A percentile compares a stretch with the other conserved stretches of the same genome.
Evolutionary conservation across 2,888 invertebrate species (phyloP).

Genomic region (Panopea generosa): DNA sequence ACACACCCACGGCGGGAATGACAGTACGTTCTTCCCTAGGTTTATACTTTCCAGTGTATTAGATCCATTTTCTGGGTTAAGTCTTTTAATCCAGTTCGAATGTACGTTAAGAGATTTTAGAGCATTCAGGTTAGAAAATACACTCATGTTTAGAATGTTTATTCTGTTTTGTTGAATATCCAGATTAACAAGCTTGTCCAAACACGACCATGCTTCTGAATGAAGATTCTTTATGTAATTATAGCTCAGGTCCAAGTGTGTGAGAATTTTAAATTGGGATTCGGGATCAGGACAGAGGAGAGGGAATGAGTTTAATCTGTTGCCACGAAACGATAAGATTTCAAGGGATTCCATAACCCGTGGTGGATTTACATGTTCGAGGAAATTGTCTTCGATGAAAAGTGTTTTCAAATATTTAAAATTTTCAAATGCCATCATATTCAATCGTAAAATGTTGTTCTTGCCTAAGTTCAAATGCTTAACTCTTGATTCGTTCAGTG

Average conservation of each 20-base stretch:
- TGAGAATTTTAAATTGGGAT: neutral
- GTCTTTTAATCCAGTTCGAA: no score
- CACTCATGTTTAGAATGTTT: conserved; percentile 2
- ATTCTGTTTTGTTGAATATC: no score
- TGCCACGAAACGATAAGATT: conserved; percentile 1
- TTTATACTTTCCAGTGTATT: conserved; percentile 9
- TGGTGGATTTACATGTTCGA: neutral
- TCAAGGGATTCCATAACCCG: neutral
- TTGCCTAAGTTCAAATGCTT: neutral
- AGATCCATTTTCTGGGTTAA: neutral
- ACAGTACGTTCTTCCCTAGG: neutral
- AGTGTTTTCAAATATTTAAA: conserved; percentile 12
- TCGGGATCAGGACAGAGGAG: no score
- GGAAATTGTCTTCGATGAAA: neutral
- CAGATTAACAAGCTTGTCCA: no score
- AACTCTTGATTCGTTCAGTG: neutral
- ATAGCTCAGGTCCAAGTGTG: conserved; percentile 10
- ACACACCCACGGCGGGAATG: no score
- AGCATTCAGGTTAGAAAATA: no score
- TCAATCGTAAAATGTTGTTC: conserved; percentile 6
- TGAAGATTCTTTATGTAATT: conserved; percentile 12
- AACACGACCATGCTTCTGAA: no score
- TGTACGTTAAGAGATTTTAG: no score
- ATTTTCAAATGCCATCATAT: neutral
- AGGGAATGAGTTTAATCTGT: neutral